A percentile compares a stretch with the other conserved stretches of the same genome.
Evolutionary conservation across 2,113 vertebrate genomes (phyloP).

Genomic region (Turdus rufiventris): DNA sequence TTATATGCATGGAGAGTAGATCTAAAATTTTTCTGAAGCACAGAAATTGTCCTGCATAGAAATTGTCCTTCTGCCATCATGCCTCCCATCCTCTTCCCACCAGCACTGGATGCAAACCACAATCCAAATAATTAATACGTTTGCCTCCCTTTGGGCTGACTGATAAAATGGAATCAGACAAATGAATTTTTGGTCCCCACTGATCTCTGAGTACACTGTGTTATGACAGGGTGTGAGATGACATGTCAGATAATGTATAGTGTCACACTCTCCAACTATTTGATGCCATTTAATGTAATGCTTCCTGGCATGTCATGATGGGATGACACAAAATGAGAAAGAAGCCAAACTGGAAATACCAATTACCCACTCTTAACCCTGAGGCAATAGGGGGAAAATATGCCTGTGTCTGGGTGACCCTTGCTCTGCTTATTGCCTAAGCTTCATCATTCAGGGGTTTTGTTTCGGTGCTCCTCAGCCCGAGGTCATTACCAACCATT

Average conservation of each 20-base stretch:
- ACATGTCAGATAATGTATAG: slow-evolving; percentile 50
- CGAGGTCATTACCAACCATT: slow-evolving; percentile 2
- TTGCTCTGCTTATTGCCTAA: slow-evolving; percentile 22
- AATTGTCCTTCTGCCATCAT: neutral
- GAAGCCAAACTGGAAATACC: slow-evolving; percentile 55
- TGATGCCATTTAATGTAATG: slow-evolving; percentile 62
- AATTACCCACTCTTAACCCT: slow-evolving; percentile 59
- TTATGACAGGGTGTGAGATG: slow-evolving; percentile 59
- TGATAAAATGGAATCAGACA: slow-evolving; percentile 62
- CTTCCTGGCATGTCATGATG: slow-evolving; percentile 25
- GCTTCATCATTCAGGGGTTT: neutral
- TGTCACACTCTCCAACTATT: slow-evolving; percentile 31
- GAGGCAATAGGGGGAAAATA: slow-evolving; percentile 23
- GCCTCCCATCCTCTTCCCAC: neutral
- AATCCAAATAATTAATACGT: neutral
- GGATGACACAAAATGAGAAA: slow-evolving; percentile 60
- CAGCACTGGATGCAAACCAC: neutral
- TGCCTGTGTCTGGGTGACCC: neutral
- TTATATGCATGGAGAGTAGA: accelerated
- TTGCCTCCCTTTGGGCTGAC: neutral
- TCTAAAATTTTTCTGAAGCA: neutral
- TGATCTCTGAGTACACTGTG: slow-evolving; percentile 37
- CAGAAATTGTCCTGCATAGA: neutral
- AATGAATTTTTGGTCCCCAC: slow-evolving; percentile 27
- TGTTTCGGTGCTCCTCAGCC: neutral